phyloP scores from a whole-genome alignment of 1,140 invertebrate species.

The Luehdorfia chinensis region DNA sequence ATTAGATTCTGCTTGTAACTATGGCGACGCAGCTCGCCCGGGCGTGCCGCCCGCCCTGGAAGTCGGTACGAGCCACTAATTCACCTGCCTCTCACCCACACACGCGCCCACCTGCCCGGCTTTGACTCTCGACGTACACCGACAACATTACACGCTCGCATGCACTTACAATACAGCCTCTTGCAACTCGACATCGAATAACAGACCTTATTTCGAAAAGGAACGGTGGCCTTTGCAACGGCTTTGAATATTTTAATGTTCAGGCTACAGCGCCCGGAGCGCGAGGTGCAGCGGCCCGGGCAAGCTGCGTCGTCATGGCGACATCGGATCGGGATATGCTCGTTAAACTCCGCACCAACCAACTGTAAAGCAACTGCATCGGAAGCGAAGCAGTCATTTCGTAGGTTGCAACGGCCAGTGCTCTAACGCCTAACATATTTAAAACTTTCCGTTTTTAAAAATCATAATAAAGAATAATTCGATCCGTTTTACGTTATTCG shows the following conservation, averaged over 20 bases:
- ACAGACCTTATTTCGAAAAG: conserved; percentile 46
- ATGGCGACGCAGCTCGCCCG: conserved; percentile 53
- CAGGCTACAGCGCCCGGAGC: conserved; percentile 12
- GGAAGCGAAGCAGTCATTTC: conserved; percentile 49
- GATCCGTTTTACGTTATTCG: too few species aligned
- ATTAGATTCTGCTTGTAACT: conserved; percentile 50
- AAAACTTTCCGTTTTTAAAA: neutral
- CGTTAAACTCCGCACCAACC: conserved; percentile 47
- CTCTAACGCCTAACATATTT: neutral
- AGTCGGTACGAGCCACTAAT: conserved; percentile 22
- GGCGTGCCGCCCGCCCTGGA: conserved; percentile 22
- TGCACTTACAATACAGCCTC: conserved; percentile 45
- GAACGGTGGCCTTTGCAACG: too few species aligned
- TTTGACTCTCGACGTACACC: conserved; percentile 32
- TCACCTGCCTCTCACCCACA: conserved; percentile 56
- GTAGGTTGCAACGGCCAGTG: conserved; percentile 28
- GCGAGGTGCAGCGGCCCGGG: conserved; percentile 38
- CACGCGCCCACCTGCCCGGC: conserved; percentile 21
- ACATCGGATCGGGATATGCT: conserved; percentile 43
- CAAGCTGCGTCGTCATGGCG: conserved; percentile 13
- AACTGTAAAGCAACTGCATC: conserved; percentile 51
- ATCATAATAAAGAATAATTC: too few species aligned
- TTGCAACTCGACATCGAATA: conserved; percentile 26
- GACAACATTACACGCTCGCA: conserved; percentile 41
- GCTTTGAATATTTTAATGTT: conserved; percentile 3